Conservation (phyloP, 1,140 invertebrate genomes). For the Drosophila sucinea region DNA sequence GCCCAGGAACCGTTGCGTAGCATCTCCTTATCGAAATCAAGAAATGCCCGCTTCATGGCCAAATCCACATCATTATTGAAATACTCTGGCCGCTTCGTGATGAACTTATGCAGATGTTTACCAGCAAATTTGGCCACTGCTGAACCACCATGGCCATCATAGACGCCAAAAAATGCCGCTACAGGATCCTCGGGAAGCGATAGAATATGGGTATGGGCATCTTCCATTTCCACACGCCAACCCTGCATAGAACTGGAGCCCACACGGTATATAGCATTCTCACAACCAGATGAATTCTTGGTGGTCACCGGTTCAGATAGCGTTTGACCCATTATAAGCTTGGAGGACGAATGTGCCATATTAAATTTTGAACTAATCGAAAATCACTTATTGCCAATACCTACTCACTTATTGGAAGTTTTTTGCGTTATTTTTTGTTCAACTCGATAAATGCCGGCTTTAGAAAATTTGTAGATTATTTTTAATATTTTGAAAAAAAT, state of each 20-base stretch:
- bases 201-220: constrained; percentile 97
- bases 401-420: constrained; percentile 38
- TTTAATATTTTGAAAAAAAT: background rate
- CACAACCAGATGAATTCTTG: constrained; percentile 92
- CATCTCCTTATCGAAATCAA: constrained; percentile 97
- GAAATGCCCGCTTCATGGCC: constrained; percentile 91
- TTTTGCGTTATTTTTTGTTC: background rate
- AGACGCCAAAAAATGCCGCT: constrained; percentile 98
- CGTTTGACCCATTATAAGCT: constrained; percentile 93
- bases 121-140: constrained; percentile 97
- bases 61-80: constrained; percentile 41
- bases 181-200: constrained; percentile 95
- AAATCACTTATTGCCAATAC: background rate
- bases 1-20: constrained; percentile 92
- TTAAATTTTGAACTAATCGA: background rate
- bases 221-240: constrained; percentile 99
- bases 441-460: background rate
- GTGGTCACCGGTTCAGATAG: constrained; percentile 96
- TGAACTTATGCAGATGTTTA: constrained; percentile 95
- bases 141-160: constrained; percentile 88
- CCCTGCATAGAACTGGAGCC: constrained; percentile 99
- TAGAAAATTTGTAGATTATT: background rate
- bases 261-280: constrained; percentile 87
- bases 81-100: constrained; percentile 90
- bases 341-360: constrained; percentile 16